A percentile compares a stretch with the other conserved stretches of the same genome.
These are phyloP conservation scores for Scaeva pyrastri DNA, from an alignment of 2,888 invertebrate species.

Conservation along the genomic window DNA sequence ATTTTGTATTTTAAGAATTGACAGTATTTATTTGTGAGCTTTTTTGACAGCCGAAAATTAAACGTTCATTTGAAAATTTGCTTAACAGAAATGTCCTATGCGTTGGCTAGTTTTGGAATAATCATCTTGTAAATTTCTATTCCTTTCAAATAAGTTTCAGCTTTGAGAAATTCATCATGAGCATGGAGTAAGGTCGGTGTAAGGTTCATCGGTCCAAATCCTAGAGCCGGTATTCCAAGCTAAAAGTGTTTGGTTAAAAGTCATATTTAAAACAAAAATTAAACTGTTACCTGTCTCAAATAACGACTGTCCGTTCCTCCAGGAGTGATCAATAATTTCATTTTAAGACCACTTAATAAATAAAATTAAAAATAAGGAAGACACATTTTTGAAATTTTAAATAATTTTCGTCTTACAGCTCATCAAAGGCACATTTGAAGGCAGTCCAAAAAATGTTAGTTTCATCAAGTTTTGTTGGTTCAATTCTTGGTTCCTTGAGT, in stretches of 20 bases:
- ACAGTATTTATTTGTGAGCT: no score
- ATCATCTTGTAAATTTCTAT: constrained; percentile 88
- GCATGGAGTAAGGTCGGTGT: constrained; percentile 94
- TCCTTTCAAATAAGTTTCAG: constrained; percentile 91
- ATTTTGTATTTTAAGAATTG: no score
- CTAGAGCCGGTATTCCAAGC: constrained; percentile 92
- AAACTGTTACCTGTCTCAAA: neutral
- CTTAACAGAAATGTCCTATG: constrained; percentile 14
- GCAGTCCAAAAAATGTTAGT: constrained; percentile 89
- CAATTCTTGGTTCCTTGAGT: constrained; percentile 86
- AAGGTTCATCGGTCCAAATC: constrained; percentile 95
- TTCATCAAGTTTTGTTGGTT: constrained; percentile 86
- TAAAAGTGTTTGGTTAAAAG: constrained; percentile 79
- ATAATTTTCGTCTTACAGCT: constrained; percentile 86
- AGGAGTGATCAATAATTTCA: neutral
- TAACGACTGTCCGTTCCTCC: constrained; percentile 24
- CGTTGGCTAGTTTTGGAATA: constrained; percentile 78
- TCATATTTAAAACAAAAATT: neutral
- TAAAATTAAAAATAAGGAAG: no score
- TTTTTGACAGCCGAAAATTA: no score
- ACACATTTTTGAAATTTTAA: neutral
- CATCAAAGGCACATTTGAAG: constrained; percentile 86
- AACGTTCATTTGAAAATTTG: no score
- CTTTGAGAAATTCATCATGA: constrained; percentile 93
- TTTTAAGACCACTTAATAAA: neutral